Conservation (phyloP, 2,888 invertebrate genomes). For the Hydrotaea diabolus region DNA sequence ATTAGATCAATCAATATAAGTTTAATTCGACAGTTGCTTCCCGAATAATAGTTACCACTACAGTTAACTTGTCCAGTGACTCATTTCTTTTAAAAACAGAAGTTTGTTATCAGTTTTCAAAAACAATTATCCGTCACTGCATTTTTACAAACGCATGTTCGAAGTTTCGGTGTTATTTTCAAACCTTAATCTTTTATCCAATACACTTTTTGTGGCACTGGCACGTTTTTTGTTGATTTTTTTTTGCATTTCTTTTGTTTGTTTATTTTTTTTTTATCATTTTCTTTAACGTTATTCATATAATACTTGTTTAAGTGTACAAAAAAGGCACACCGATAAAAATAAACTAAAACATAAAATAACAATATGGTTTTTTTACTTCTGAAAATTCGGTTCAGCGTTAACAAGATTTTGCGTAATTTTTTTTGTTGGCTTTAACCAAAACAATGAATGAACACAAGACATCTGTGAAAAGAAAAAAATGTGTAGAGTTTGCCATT, state of each 20-base stretch:
- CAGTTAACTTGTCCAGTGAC: no score
- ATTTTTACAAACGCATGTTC: no score
- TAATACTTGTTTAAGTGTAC: neutral
- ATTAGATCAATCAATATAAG: no score
- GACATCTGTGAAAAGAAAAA: neutral
- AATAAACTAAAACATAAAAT: neutral
- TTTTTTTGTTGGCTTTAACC: neutral
- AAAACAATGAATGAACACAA: neutral
- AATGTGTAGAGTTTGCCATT: neutral
- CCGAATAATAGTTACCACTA: no score
- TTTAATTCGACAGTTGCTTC: no score
- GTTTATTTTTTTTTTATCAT: neutral
- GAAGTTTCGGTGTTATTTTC: no score
- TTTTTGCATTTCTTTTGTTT: neutral
- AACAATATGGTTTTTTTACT: neutral
- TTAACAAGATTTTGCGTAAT: conserved; percentile 8
- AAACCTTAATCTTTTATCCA: no score
- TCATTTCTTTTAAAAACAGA: no score
- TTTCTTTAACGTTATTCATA: neutral
- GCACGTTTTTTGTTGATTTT: neutral
- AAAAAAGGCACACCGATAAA: neutral
- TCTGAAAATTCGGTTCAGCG: neutral
- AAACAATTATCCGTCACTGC: no score
- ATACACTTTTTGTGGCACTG: neutral
- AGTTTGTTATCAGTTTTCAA: no score